Evolutionary conservation across 2,888 invertebrate genomes (phyloP), one percentile per base, ranked within the genome.

Genomic region (Lepetodrilus schrolli): DNA sequence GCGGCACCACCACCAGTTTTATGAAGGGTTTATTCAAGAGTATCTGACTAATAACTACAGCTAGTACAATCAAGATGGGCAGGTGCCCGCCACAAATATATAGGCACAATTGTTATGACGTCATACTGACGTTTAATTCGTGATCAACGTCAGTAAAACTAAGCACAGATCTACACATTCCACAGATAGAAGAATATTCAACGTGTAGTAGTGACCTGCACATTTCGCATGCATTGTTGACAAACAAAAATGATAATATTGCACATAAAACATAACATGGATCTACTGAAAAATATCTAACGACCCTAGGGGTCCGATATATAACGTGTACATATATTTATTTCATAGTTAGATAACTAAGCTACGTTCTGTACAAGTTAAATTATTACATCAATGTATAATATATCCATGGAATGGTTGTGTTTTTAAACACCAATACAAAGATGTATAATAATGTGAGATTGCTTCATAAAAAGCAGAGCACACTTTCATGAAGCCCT

Each of bases 1-100:
- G 26, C 58, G 30, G 58, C 58, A 58, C 58, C 58, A 58, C 58
- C 58, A 58, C 58, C 58, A 58, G n/a, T 23, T 58, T 26, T 58
- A 58, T 58, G 58, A 58, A 58, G 58, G 30, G 58, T 58, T 58
- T 58, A 58, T 58, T 58, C 58, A 58, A 17, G 58, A 58, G 58
- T 58, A 58, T 58, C 4, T 17, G 58, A 26, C 17, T n/a, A 58
- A 26, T 58, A 58, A 17, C 58, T 58, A 58, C 58, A 58, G 26
- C 30, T 58, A 43, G 43, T 58, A 58, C 58, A 58, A 30, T 58
- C 58, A 58, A 47, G 30, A 30, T 58, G 58, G 58, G 17, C 58
- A 58, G 30, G 30, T 30, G 58, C 17, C 58, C 58, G 51, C 13
- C 23, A 30, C 26, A 30, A 58, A 58, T 58, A 58, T 34, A 58